These are phyloP conservation scores for Oriolus oriolus DNA, from an alignment of 2,113 vertebrate species.

Conservation along the genomic window DNA sequence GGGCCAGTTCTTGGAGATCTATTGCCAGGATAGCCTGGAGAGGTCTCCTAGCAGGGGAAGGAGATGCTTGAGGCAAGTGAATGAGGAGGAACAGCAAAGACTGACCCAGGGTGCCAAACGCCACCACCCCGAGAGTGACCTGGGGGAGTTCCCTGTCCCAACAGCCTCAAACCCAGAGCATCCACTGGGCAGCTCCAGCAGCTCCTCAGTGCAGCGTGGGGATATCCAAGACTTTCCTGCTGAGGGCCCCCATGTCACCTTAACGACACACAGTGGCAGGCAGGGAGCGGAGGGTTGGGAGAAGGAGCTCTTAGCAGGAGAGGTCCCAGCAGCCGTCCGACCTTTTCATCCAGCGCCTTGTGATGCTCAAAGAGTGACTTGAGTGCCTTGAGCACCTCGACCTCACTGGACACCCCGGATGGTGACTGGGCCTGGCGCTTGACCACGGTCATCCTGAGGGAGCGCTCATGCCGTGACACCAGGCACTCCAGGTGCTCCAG, in stretches of 20 bases:
- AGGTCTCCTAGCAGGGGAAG: neutral
- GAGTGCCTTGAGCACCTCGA: constrained; percentile 95
- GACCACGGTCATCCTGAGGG: constrained; percentile 95
- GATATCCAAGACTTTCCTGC: neutral
- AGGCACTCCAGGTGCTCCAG: constrained; percentile 97
- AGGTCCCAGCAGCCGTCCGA: constrained; percentile 31
- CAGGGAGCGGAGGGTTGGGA: neutral
- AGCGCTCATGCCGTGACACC: constrained; percentile 93
- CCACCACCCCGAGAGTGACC: fast-evolving
- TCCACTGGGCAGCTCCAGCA: neutral
- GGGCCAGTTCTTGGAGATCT: neutral
- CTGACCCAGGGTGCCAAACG: neutral
- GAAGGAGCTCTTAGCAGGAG: neutral
- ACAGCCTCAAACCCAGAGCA: neutral
- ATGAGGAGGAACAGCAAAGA: neutral
- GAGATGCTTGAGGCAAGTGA: neutral
- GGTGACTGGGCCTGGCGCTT: constrained; percentile 93
- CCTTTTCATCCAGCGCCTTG: constrained; percentile 97
- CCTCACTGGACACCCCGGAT: constrained; percentile 94
- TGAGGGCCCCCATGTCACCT: neutral
- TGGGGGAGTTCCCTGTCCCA: fast-evolving
- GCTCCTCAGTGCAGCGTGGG: neutral
- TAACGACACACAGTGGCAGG: neutral
- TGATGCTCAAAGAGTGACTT: constrained; percentile 97
- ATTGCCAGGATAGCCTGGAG: neutral